These are phyloP conservation scores for Carollia perspicillata DNA, from an alignment of 2,113 vertebrate species.

Conservation along the genomic window DNA sequence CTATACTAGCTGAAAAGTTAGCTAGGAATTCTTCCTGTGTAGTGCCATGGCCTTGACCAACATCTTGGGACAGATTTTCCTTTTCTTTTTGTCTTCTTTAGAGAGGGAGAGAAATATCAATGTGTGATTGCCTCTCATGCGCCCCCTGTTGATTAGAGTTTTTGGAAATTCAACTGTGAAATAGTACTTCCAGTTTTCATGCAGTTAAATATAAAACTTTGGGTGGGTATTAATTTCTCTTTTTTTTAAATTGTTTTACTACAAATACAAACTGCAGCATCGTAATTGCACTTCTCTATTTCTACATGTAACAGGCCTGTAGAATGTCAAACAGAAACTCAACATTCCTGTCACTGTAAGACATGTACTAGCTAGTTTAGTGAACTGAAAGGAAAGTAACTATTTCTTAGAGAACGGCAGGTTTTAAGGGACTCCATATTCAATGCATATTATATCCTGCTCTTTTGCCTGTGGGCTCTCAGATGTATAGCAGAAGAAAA, in stretches of 20 bases:
- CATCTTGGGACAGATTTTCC: background rate
- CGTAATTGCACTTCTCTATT: background rate
- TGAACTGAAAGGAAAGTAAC: background rate
- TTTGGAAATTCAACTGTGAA: conserved; percentile 14
- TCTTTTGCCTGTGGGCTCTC: background rate
- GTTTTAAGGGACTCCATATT: conserved; percentile 14
- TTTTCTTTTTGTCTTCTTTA: too few relatives aligned
- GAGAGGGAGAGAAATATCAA: too few relatives aligned
- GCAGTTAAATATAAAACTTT: background rate
- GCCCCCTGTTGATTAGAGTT: background rate
- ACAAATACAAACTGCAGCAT: background rate
- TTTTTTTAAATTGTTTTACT: background rate
- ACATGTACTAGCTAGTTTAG: background rate
- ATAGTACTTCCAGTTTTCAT: background rate
- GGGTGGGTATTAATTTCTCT: background rate
- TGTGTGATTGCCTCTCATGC: too few relatives aligned
- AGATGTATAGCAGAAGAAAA: background rate
- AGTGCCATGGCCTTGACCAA: background rate
- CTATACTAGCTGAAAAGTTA: background rate
- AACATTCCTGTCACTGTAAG: background rate
- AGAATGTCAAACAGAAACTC: conserved; percentile 30
- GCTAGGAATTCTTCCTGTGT: background rate
- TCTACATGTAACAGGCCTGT: background rate
- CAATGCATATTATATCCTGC: background rate
- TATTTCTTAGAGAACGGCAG: background rate